Conservation (phyloP, 2,797 vertebrate species). For the Coregonus sp. region DNA sequence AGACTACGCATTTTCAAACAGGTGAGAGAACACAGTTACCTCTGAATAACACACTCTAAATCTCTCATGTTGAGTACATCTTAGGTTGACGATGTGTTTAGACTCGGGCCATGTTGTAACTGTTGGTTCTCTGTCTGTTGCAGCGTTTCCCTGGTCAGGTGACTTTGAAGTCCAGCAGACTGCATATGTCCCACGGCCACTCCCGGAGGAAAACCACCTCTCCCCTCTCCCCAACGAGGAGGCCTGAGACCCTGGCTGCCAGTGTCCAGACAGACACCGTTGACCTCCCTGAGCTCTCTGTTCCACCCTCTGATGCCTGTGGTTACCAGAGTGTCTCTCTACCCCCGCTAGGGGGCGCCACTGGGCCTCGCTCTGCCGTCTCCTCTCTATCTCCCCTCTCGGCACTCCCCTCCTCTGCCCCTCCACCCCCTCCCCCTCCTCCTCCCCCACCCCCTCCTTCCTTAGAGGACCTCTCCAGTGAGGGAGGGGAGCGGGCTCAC, state of each 20-base stretch:
- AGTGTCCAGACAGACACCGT: conserved; percentile 72
- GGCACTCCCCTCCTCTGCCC: conserved; percentile 55
- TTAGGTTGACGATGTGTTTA: background rate
- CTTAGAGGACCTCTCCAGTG: conserved; percentile 69
- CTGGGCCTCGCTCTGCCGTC: conserved; percentile 52
- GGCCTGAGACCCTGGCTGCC: conserved; percentile 70
- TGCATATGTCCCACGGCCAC: conserved; percentile 78
- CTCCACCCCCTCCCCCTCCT: conserved; percentile 51
- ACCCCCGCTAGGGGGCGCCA: conserved; percentile 63
- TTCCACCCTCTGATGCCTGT: conserved; percentile 50
- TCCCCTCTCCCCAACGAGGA: conserved; percentile 29
- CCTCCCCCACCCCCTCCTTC: conserved; percentile 75
- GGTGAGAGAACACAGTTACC: conserved; percentile 66
- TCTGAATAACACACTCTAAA: too few relatives aligned
- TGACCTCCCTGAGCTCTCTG: conserved; percentile 60
- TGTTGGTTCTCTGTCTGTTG: conserved; percentile 12
- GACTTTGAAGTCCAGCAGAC: conserved; percentile 89
- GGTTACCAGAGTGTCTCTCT: conserved; percentile 74
- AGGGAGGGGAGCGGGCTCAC: conserved; percentile 49
- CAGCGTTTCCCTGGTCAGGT: conserved; percentile 94
- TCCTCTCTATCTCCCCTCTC: conserved; percentile 55
- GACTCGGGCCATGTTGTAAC: background rate
- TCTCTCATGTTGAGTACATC: background rate
- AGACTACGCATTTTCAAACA: conserved; percentile 93
- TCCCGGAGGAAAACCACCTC: conserved; percentile 72